Base-by-base conservation (phyloP, 2,888 invertebrate genomes). In the Hecatera dysodea region DNA sequence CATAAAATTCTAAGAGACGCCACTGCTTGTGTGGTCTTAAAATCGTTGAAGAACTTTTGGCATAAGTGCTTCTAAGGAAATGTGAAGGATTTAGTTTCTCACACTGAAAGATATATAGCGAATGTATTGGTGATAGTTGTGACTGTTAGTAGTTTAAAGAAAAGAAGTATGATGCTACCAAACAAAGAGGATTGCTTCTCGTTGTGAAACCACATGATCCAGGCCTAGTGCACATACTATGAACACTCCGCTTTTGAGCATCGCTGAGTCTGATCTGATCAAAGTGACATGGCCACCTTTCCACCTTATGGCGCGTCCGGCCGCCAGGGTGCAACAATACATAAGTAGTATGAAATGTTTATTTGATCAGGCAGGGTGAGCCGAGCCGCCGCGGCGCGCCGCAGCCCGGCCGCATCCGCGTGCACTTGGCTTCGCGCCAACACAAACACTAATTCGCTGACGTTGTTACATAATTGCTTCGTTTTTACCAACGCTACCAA, bases 381-480 rank as follows among this genome's bases (percentile, higher is more conserved):
- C 48, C 65, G 55, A 48, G 52, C 53, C 36, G 48, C 73, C 70
- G 83, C 77, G 75, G 75, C 73, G 72, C 72, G 70, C 67, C 68
- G 67, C 76, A 63, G 69, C 19, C 66, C 74, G 64, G 78, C 86
- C 84, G 84, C 86, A 85, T 77, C 72, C 87, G 89, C 86, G 85
- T 91, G 91, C 90, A 88, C 84, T 90, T 95, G 95, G 95, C 95
- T 70, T 50, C 57, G 52, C 75, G 93, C 95, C 95, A 95, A 87
- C 87, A 88, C 88, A 88, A 91, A 89, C 92, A 92, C 94, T 94
- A 94, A 94, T 94, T 93, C 92, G 90, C 92, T 89, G 90, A 91
- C 90, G 90, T 91, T 87, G 91, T 94, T 94, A 94, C 93, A 93
- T 94, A 94, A 95, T 95, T 93, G 92, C 92, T 90, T 87, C 91